Evolutionary conservation across 2,113 vertebrate species (phyloP).

Genomic region (Odocoileus hemionus): DNA sequence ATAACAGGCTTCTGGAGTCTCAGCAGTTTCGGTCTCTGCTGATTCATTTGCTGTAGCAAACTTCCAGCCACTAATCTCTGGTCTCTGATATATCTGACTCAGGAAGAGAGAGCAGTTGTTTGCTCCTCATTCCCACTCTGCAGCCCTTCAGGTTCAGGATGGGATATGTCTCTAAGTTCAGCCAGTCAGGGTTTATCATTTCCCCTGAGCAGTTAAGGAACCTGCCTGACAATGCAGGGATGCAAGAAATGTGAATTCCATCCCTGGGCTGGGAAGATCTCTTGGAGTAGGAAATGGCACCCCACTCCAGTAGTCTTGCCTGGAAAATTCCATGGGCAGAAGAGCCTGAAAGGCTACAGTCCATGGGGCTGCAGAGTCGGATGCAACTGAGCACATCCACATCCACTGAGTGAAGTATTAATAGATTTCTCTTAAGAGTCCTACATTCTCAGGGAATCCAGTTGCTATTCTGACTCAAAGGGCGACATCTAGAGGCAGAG

Average conservation of each 20-base stretch:
- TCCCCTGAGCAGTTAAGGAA: neutral
- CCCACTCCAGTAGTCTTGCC: neutral
- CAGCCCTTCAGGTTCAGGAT: neutral
- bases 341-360: neutral
- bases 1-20: neutral
- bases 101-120: neutral
- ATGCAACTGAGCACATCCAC: neutral
- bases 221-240: neutral
- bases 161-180: neutral
- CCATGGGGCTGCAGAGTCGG: neutral
- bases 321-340: neutral
- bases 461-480: constrained; percentile 46
- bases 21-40: neutral
- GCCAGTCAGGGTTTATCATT: neutral
- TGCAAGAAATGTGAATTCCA: neutral
- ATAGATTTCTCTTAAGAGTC: neutral
- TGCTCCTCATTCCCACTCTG: neutral
- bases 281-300: neutral
- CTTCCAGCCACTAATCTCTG: neutral
- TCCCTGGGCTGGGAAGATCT: neutral
- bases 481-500: constrained; percentile 59
- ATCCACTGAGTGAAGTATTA: neutral
- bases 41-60: neutral
- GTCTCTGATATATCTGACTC: neutral
- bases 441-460: too few species aligned